Conservation (phyloP, 2,888 invertebrate species). For the Athalia cordata region DNA sequence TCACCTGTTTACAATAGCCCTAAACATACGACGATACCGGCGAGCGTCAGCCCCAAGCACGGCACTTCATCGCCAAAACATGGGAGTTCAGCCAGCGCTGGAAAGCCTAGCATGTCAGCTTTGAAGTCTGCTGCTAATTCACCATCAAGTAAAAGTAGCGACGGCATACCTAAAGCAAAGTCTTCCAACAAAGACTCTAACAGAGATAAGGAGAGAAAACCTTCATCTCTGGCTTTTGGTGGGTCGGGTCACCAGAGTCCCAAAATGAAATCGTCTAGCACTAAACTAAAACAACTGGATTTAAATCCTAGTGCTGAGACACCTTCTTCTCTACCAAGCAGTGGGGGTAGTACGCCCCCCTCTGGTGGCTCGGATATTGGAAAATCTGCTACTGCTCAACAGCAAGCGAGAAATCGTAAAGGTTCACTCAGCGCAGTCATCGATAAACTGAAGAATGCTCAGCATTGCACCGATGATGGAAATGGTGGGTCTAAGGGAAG, state of each 20-base stretch:
- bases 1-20: conserved; percentile 85
- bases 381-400: conserved; percentile 77
- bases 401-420: conserved; percentile 81
- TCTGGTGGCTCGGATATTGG: conserved; percentile 78
- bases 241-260: conserved; percentile 80
- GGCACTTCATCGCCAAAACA: conserved; percentile 87
- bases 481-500: conserved; percentile 62
- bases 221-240: conserved; percentile 66
- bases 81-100: conserved; percentile 81
- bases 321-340: conserved; percentile 58
- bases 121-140: conserved; percentile 87
- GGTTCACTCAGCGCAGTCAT: conserved; percentile 89
- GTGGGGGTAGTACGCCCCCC: conserved; percentile 73
- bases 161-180: conserved; percentile 76
- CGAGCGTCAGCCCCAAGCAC: conserved; percentile 85
- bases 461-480: conserved; percentile 78
- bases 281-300: conserved; percentile 82
- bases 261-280: conserved; percentile 79
- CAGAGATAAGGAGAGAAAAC: conserved; percentile 73
- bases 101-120: conserved; percentile 93
- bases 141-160: conserved; percentile 79
- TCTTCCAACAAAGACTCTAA: conserved; percentile 63
- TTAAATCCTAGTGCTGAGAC: conserved; percentile 74
- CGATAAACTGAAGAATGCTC: conserved; percentile 88
- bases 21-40: conserved; percentile 81